phyloP scores from a whole-genome alignment of 2,113 vertebrate species.

The Anguilla japonica region DNA sequence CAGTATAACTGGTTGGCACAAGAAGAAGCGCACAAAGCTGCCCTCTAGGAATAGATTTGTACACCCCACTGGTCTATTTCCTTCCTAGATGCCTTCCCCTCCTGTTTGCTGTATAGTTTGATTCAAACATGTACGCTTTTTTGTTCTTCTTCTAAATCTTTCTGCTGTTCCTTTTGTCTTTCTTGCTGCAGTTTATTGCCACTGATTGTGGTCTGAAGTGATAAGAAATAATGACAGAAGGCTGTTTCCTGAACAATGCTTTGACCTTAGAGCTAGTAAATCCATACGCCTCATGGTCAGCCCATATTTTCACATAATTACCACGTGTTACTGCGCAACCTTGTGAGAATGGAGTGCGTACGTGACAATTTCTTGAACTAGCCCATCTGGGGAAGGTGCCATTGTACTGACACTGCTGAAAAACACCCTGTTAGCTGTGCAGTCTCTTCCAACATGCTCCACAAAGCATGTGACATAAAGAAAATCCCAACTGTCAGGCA shows the following conservation, averaged over 20 bases:
- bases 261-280: background rate
- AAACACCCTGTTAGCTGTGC: background rate
- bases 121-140: too few relatives aligned
- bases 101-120: too few relatives aligned
- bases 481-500: background rate
- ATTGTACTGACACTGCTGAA: background rate
- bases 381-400: slow-evolving; percentile 21
- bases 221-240: too few relatives aligned
- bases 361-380: slow-evolving; percentile 36
- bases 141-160: too few relatives aligned
- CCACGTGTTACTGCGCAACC: slow-evolving; percentile 16
- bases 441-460: background rate
- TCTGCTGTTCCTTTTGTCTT: too few relatives aligned
- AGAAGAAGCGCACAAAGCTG: too few relatives aligned
- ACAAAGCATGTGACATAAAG: background rate
- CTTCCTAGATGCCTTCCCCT: too few relatives aligned
- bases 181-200: too few relatives aligned
- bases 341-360: slow-evolving; percentile 35
- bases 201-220: too few relatives aligned
- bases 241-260: background rate
- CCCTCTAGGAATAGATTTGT: too few relatives aligned
- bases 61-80: too few relatives aligned
- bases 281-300: background rate
- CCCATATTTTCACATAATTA: background rate
- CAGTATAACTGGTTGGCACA: too few relatives aligned